Conservation (phyloP, 1,140 invertebrate species). For the Bombus confusus region DNA sequence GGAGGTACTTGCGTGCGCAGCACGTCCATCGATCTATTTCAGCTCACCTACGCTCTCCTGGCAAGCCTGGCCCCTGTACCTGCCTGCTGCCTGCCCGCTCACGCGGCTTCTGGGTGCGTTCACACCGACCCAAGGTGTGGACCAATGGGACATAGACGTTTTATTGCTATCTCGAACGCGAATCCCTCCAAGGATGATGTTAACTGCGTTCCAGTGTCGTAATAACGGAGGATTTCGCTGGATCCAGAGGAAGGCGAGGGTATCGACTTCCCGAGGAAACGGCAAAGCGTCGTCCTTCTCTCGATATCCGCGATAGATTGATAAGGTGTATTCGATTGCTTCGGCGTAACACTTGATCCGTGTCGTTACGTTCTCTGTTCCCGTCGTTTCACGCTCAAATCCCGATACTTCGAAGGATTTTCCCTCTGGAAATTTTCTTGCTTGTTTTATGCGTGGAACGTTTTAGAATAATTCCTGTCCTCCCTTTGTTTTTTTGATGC, state of each 20-base stretch:
- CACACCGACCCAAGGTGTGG: constrained; percentile 37
- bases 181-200: neutral
- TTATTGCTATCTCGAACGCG: constrained; percentile 13
- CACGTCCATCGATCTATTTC: constrained; percentile 75
- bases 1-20: constrained; percentile 73
- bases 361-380: neutral
- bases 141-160: constrained; percentile 10
- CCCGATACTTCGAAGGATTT: no score
- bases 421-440: neutral
- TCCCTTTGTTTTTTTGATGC: no score
- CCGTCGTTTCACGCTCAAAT: neutral
- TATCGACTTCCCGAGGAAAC: neutral
- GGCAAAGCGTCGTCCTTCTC: no score
- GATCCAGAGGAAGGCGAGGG: neutral
- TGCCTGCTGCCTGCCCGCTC: constrained; percentile 25
- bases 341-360: neutral
- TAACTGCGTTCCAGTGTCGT: neutral
- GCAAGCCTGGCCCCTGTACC: constrained; percentile 53
- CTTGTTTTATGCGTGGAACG: neutral
- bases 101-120: constrained; percentile 56
- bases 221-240: neutral
- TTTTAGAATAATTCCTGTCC: neutral
- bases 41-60: constrained; percentile 71
- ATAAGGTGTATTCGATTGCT: neutral
- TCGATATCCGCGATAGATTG: neutral